These are phyloP conservation scores for Protaetia brevitarsis DNA, from an alignment of 1,140 invertebrate genomes.

Conservation along the genomic window DNA sequence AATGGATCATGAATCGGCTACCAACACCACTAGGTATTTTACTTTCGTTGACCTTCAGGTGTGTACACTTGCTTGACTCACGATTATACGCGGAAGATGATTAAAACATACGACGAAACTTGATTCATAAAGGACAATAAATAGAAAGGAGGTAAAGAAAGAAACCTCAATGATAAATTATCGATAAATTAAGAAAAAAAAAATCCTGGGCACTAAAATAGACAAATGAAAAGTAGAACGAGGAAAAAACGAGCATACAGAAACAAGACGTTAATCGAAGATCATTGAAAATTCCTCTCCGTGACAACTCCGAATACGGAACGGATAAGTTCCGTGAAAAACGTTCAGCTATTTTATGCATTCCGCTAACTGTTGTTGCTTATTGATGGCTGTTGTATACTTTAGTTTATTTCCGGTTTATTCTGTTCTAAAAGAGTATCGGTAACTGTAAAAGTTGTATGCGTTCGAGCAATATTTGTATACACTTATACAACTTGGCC, in stretches of 20 bases:
- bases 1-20: background rate
- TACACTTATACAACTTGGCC: background rate
- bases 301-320: background rate
- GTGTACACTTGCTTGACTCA: background rate
- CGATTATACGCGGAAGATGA: slow-evolving; percentile 7
- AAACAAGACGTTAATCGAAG: background rate
- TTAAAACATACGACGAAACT: background rate
- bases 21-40: background rate
- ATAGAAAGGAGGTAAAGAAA: background rate
- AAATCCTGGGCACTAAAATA: background rate
- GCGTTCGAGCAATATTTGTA: background rate
- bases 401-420: slow-evolving; percentile 10
- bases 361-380: slow-evolving; percentile 4
- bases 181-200: background rate
- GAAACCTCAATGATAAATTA: background rate
- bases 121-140: background rate
- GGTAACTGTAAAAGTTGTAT: slow-evolving; percentile 14
- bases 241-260: background rate
- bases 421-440: background rate
- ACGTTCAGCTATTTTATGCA: background rate
- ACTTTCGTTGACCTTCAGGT: slow-evolving; percentile 14
- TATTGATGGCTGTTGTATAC: slow-evolving; percentile 1
- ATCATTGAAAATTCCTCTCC: background rate
- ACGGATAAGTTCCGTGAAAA: background rate
- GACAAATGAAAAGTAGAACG: background rate